These are phyloP conservation scores for Zelostemma sp. DNA, from an alignment of 1,140 invertebrate genomes.

Conservation along the genomic window DNA sequence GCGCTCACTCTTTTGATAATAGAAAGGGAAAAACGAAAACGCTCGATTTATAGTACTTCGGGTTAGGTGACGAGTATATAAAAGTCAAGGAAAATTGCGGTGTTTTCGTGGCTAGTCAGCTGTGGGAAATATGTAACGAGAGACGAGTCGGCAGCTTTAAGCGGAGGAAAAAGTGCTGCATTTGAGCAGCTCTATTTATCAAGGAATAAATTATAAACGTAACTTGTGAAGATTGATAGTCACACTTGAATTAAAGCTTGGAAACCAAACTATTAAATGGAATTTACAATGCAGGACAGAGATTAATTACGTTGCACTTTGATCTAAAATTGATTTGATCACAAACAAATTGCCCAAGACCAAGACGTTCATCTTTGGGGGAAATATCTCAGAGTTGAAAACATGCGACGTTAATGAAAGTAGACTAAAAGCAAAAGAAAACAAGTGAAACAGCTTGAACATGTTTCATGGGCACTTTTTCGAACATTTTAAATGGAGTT, in stretches of 20 bases:
- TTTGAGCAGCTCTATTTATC: no score
- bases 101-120: constrained; percentile 28
- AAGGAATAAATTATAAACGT: no score
- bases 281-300: no score
- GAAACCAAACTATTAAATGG: no score
- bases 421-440: background rate
- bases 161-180: no score
- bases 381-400: no score
- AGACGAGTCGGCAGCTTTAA: constrained; percentile 20
- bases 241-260: no score
- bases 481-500: constrained; percentile 28
- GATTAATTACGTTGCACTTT: no score
- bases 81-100: constrained; percentile 29
- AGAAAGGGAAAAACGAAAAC: constrained; percentile 36
- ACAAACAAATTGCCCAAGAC: no score
- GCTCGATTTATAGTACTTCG: constrained; percentile 43
- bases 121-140: constrained; percentile 31
- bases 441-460: constrained; percentile 1
- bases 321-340: no score
- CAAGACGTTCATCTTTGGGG: no score
- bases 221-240: no score
- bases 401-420: background rate
- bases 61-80: constrained; percentile 16
- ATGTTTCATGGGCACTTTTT: constrained; percentile 32
- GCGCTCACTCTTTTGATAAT: constrained; percentile 23